These are phyloP conservation scores for Glyptemys insculpta DNA, from an alignment of 2,797 vertebrate genomes.

Conservation along the genomic window DNA sequence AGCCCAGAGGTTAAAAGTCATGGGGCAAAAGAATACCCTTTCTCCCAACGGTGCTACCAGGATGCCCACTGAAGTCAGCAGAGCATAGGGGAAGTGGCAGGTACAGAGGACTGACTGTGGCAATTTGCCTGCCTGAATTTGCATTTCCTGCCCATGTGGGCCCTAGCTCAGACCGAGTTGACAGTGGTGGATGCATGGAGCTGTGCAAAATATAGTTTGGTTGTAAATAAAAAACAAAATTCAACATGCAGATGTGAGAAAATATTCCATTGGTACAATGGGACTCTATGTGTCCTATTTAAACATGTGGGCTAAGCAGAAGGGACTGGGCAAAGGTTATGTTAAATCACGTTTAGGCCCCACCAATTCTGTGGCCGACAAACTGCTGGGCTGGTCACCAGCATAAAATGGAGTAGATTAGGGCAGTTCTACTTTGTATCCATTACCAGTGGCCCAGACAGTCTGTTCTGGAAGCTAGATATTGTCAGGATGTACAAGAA, in stretches of 20 bases:
- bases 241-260: neutral
- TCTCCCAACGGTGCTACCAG: neutral
- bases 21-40: neutral
- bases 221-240: accelerated
- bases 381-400: neutral
- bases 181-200: neutral
- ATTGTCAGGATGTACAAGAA: neutral
- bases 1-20: neutral
- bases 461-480: neutral
- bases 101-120: neutral
- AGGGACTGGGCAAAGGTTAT: neutral
- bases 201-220: accelerated
- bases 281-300: neutral
- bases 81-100: neutral
- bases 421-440: slow-evolving; percentile 24
- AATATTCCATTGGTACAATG: neutral
- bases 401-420: neutral
- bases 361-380: neutral
- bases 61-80: neutral
- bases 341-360: slow-evolving; percentile 27
- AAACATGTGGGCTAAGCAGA: neutral
- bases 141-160: neutral
- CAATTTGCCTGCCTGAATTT: neutral
- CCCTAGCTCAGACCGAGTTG: neutral
- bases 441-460: neutral